Evolutionary conservation across 2,797 vertebrate species (phyloP), one percentile per base, ranked within the genome.

Genomic region (Sebastes goodei): DNA sequence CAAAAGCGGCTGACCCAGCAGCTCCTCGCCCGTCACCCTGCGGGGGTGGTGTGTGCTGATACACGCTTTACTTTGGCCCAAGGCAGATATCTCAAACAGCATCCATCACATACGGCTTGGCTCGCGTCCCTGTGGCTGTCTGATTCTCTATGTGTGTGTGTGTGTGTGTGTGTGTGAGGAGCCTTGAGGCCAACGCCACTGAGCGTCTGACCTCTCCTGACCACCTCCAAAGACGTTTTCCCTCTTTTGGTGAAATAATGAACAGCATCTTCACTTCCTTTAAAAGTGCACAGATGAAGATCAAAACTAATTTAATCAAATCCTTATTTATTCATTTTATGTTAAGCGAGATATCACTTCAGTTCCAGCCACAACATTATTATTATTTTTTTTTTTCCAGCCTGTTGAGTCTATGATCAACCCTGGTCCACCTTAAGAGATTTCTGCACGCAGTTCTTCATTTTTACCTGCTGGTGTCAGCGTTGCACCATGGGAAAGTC

Each of bases 391-490:
- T 42, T 71, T 33, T 11, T 23, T 20, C 29, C 2, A 61, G 27
- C 15, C 66, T 14, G 7, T 57, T 76, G 4, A 33, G n/a, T 29
- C 6, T 1, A 8, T 0, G 1, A 92, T 91, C 76, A n/a, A 1
- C 30, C 0, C 63, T 25, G 62, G 90, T 92, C 94, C 91, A 95
- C 94, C 93, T 95, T 94, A 94, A 95, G 67, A 88, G 55, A 74
- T 15, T 64, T 67, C 0, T 29, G 17, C 49, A 4, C 85, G 93
- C 77, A 88, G 87, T 93, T 77, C 29, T 33, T 74, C 5, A 49
- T 84, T 65, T 72, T 2, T 66, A 70, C 86, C 93, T 90, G 86
- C 35, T 77, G 73, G 92, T 87, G 93, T 82, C 93, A 91, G 88
- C 87, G 65, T 92, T 89, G 85, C 63, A 80, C 86, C 6, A 67